Base-by-base conservation (phyloP, 2,113 vertebrate species). In the Chionis minor region DNA sequence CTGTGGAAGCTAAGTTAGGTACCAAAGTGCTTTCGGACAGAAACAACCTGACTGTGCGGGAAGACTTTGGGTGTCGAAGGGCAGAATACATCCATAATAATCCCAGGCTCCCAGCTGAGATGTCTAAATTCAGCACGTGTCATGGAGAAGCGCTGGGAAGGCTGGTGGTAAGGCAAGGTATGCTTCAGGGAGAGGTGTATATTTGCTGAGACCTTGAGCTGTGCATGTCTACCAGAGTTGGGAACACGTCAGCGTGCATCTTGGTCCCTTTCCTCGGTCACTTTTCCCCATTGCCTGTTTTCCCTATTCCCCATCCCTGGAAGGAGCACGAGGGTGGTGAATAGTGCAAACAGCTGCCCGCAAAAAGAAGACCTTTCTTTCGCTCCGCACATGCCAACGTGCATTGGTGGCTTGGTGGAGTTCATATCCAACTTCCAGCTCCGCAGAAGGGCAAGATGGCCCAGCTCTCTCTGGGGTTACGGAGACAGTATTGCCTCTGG, bases 311-410 rank as follows among this genome's bases (percentile, higher is more conserved):
- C 49, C n/a, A 56, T 2, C 2, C 20, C 58, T 63, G 49, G 30
- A 58, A 45, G 67, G 38, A 30, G 22, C 6, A 2, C 16, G 24
- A 12, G 4, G 81, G 82, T 82, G 47, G 35, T 7, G 44, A n/a
- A 44, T 56, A 1, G 0, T 11, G 26, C n/a, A 75, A 73, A 26
- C 26, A 83, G 52, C 58, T 55, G 49, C 54, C 66, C 1, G 1
- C 32, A 30, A 1, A 26, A 40, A 78, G 52, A 62, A 32, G 44
- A 32, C 65, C n/a, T 54, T 65, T 74, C 47, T 72, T 47, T 30
- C n/a, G 45, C 23, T 62, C 73, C 49, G 61, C 44, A 4, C 2
- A 1, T 38, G 58, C 30, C 40, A 23, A 5, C 0, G 0, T 7
- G 16, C 22, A 7, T 38, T 0, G 0, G 8, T 21, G 3, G 2